Evolutionary conservation across 2,888 invertebrate species (phyloP), one percentile per base, ranked within the genome.

Genomic region (Dastarcus helophoroides): DNA sequence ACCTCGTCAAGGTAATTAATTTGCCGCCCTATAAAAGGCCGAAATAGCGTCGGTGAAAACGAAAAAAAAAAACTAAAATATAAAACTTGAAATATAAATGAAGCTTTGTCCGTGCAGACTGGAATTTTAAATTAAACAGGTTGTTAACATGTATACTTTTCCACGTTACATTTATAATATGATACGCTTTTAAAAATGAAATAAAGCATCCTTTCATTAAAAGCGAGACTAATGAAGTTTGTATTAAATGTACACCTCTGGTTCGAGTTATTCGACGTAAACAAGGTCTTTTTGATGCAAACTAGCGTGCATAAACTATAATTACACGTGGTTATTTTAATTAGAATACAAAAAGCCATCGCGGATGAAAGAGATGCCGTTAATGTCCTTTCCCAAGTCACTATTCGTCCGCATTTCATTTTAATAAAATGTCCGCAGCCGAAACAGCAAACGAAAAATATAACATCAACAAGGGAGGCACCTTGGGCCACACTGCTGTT

Each of bases 271-370:
- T 23, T 8, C 9, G 11, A 8, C 24, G 11, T 10, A 23, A 23
- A 23, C 9, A 26, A 13, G 26, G 13, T 9, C 14, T 10, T 9
- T 26, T 6, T 26, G 26, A 26, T 26, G 26, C 9, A 26, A 26
- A 26, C 26, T 26, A 26, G 26, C 26, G 26, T 13, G 26, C 6
- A 26, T 13, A 26, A 26, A 13, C 9, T 26, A 26, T 26, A 51
- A 51, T 51, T 50, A 47, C 45, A 51, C 49, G 47, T 48, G 49
- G 48, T 43, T 45, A 43, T 48, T 51, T 48, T 50, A 51, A 51
- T 51, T 51, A 48, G 37, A 39, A 39, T 45, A 48, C 49, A 49
- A 50, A 50, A 49, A 46, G 44, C 46, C 41, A 37, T 38, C 38
- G 38, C 38, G 40, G 40, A 42, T 46, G 42, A 47, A 48, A 46